Evolutionary conservation across 2,888 invertebrate species (phyloP).

Genomic region (Stenchaetothrips biformis): DNA sequence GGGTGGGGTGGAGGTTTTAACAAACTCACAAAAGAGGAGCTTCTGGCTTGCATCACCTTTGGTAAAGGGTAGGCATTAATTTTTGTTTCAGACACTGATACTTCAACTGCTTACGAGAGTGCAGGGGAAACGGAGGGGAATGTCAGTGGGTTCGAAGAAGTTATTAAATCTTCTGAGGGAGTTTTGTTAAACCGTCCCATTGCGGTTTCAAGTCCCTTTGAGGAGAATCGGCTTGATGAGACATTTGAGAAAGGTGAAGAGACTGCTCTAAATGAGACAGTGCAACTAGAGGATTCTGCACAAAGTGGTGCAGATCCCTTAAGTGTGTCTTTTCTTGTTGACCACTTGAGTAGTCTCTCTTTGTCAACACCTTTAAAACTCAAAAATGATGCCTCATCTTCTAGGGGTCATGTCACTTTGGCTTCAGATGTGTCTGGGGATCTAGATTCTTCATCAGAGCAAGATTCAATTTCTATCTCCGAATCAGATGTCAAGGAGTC

Average conservation of each 20-base stretch:
- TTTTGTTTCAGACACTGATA: slow-evolving; percentile 35
- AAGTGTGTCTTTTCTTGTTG: not conserved
- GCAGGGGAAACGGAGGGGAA: slow-evolving; percentile 34
- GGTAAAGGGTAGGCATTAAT: slow-evolving; percentile 16
- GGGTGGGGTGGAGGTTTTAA: not conserved
- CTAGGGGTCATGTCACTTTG: not conserved
- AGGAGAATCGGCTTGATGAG: not conserved
- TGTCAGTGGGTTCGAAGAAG: not conserved
- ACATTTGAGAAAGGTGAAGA: not conserved
- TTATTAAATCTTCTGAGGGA: not conserved
- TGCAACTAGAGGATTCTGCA: not conserved
- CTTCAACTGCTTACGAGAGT: slow-evolving; percentile 36
- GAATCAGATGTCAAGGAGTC: not conserved
- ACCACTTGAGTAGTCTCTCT: not conserved
- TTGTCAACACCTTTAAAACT: not conserved
- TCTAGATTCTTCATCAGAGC: not conserved
- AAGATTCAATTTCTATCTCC: not conserved
- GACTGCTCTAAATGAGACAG: not conserved
- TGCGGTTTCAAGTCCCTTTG: not conserved
- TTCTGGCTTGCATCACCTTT: not conserved
- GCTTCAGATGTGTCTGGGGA: not conserved
- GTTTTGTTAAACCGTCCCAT: not conserved
- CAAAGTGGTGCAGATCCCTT: not conserved
- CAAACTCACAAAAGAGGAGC: not conserved
- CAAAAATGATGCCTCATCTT: not conserved